Conservation (phyloP, 2,888 invertebrate species). For the Habroteleia sp. region DNA sequence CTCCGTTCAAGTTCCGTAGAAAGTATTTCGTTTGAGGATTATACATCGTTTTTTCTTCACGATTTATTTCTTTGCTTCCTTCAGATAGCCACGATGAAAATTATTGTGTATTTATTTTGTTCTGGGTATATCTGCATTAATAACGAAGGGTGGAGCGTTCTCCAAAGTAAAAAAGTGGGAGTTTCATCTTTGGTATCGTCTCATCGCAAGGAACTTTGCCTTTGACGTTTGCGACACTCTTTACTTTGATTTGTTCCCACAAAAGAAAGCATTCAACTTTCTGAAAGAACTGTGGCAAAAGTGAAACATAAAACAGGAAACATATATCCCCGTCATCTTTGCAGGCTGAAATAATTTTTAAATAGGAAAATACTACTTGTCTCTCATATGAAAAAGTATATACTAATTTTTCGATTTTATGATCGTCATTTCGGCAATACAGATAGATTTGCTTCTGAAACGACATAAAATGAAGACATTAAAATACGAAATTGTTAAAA, state of each 20-base stretch:
- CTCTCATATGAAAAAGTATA: too few species aligned
- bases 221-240: constrained; percentile 37
- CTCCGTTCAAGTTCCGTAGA: constrained; percentile 46
- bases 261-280: constrained; percentile 35
- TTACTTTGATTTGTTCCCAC: constrained; percentile 41
- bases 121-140: constrained; percentile 56
- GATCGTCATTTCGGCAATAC: too few species aligned
- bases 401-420: too few species aligned
- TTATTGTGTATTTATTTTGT: constrained; percentile 75
- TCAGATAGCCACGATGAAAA: constrained; percentile 59
- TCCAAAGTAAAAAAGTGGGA: constrained; percentile 50
- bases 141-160: constrained; percentile 57
- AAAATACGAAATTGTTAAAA: constrained; percentile 53
- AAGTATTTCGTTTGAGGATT: constrained; percentile 76
- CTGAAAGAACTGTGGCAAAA: constrained; percentile 19
- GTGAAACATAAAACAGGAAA: constrained; percentile 15
- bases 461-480: too few species aligned
- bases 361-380: too few species aligned
- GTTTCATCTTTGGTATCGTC: constrained; percentile 38
- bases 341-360: too few species aligned
- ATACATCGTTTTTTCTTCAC: constrained; percentile 54
- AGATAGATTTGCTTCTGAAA: too few species aligned
- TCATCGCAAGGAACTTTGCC: constrained; percentile 35
- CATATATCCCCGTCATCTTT: neutral
- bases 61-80: constrained; percentile 29